Conservation (phyloP, 2,888 invertebrate genomes). For the Leptura quadrifasciata region DNA sequence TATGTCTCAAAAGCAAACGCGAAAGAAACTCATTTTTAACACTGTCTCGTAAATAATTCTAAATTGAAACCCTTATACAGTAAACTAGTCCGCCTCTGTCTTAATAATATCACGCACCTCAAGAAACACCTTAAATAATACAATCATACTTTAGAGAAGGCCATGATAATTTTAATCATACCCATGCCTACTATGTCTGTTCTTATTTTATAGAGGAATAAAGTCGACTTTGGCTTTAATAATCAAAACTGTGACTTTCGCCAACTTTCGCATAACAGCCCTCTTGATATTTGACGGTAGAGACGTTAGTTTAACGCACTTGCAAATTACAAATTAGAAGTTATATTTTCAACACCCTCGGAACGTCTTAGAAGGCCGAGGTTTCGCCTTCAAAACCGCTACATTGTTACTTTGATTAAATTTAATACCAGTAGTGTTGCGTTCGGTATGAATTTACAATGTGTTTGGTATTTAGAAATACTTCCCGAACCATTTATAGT, state of each 20-base stretch:
- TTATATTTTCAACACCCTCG: slow-evolving; percentile 70
- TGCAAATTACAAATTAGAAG: slow-evolving; percentile 73
- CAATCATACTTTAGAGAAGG: slow-evolving; percentile 71
- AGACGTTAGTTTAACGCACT: slow-evolving; percentile 72
- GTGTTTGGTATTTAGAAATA: slow-evolving; percentile 63
- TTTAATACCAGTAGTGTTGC: slow-evolving; percentile 67
- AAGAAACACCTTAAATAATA: slow-evolving; percentile 71
- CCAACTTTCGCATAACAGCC: slow-evolving; percentile 71
- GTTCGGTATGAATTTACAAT: slow-evolving; percentile 62
- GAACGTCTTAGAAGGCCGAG: slow-evolving; percentile 49
- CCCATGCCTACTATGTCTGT: slow-evolving; percentile 58
- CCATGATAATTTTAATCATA: slow-evolving; percentile 73
- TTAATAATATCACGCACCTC: slow-evolving; percentile 60
- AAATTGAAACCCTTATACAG: neutral
- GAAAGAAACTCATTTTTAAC: too few relatives aligned
- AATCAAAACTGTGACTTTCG: slow-evolving; percentile 72
- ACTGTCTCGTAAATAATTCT: too few relatives aligned
- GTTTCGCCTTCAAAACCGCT: slow-evolving; percentile 63
- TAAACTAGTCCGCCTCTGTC: slow-evolving; percentile 36
- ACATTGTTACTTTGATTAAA: slow-evolving; percentile 73
- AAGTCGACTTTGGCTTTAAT: slow-evolving; percentile 68
- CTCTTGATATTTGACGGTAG: slow-evolving; percentile 70
- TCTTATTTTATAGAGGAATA: slow-evolving; percentile 65
- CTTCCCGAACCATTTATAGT: slow-evolving; percentile 56
- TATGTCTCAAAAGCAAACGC: too few relatives aligned